Conservation (phyloP, 2,113 vertebrate species). For the Alligator mississippiensis region DNA sequence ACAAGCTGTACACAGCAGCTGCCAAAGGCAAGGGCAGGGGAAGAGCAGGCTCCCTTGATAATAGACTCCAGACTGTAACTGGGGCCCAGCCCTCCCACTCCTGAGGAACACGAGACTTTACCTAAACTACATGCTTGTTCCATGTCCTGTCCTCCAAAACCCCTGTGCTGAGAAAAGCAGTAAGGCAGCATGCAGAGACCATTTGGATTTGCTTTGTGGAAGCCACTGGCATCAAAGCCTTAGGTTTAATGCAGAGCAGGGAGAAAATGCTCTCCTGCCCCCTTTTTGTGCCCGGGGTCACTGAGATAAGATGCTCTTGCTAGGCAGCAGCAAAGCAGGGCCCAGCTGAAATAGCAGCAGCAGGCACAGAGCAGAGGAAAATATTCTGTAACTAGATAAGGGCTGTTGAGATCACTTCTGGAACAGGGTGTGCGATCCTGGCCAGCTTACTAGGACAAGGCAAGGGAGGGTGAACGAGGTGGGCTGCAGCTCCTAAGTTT, state of each 20-base stretch:
- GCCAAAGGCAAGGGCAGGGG: background rate
- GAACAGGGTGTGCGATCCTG: constrained; percentile 13
- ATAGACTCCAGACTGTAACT: background rate
- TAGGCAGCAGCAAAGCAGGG: background rate
- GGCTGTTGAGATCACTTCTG: background rate
- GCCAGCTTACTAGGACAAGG: background rate
- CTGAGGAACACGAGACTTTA: background rate
- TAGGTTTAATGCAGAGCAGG: background rate
- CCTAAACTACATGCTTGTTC: background rate
- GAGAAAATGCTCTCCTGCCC: constrained; percentile 33
- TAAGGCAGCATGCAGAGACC: background rate
- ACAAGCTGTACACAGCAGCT: background rate
- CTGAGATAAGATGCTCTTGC: background rate
- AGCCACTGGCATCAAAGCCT: background rate
- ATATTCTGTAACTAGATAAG: constrained; percentile 41
- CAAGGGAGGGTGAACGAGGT: background rate
- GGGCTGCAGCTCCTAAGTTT: background rate
- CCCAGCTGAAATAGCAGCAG: constrained; percentile 24
- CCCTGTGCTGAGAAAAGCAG: accelerated
- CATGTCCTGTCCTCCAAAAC: accelerated
- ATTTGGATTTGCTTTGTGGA: background rate
- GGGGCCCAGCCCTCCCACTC: background rate
- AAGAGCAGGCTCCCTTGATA: background rate
- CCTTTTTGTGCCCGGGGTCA: background rate
- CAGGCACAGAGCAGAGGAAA: background rate